These are phyloP conservation scores for Tachystola acroxantha DNA, from an alignment of 2,888 invertebrate species.

Conservation along the genomic window DNA sequence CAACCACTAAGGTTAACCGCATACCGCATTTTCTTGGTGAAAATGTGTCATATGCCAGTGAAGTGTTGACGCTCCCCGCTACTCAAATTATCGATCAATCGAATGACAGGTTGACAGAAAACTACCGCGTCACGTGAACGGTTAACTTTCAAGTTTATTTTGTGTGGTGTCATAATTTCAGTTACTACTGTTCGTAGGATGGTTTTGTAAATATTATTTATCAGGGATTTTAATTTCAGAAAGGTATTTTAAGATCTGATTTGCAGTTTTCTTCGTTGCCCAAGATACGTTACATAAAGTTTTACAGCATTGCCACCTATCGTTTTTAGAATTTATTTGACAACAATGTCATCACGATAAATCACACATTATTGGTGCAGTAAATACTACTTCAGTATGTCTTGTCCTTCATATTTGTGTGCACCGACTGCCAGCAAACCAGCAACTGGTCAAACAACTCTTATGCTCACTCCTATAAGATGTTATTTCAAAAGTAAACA, in stretches of 20 bases:
- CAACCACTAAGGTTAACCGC: slow-evolving; percentile 64
- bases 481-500: slow-evolving; percentile 43
- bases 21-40: slow-evolving; percentile 73
- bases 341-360: background rate
- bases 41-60: slow-evolving; percentile 72
- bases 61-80: slow-evolving; percentile 45
- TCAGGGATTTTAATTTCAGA: background rate
- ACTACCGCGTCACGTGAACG: slow-evolving; percentile 43
- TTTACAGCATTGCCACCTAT: no score
- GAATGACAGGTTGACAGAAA: slow-evolving; percentile 25
- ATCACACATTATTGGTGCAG: background rate
- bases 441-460: slow-evolving; percentile 48
- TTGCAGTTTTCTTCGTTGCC: background rate
- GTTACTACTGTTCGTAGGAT: slow-evolving; percentile 25
- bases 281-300: background rate
- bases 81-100: slow-evolving; percentile 30
- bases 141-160: slow-evolving; percentile 61
- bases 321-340: background rate
- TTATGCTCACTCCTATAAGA: slow-evolving; percentile 25
- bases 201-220: background rate
- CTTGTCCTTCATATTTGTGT: slow-evolving; percentile 31
- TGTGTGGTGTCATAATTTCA: slow-evolving; percentile 66
- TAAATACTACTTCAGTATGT: background rate
- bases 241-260: background rate
- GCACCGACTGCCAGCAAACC: slow-evolving; percentile 22